A percentile compares a stretch with the other conserved stretches of the same genome.
These are phyloP conservation scores for Hesperophylax magnus DNA, from an alignment of 1,140 invertebrate species.

Conservation along the genomic window DNA sequence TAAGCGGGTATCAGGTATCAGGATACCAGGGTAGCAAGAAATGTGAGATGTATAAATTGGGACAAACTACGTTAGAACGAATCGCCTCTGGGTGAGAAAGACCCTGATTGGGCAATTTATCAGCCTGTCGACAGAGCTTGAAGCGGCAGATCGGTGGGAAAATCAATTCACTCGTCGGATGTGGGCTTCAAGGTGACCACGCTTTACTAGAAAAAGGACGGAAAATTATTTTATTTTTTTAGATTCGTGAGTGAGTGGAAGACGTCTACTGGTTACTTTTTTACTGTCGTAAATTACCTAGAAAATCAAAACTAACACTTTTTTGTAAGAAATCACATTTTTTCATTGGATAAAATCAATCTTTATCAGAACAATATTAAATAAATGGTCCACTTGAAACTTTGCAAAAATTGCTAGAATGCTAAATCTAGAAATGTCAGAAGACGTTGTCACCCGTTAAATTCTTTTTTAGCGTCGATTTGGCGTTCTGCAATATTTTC, in stretches of 20 bases:
- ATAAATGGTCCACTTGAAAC: too few species aligned
- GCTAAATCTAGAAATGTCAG: too few species aligned
- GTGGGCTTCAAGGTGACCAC: slow-evolving; percentile 9
- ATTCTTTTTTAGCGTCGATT: too few species aligned
- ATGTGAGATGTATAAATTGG: slow-evolving; percentile 45
- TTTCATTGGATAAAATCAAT: not conserved
- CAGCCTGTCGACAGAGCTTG: slow-evolving; percentile 48
- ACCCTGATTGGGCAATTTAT: slow-evolving; percentile 52
- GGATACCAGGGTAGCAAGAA: slow-evolving; percentile 37
- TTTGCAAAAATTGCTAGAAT: too few species aligned
- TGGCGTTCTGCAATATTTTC: too few species aligned
- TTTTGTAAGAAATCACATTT: not conserved
- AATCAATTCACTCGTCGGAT: slow-evolving; percentile 43
- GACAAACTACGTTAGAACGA: slow-evolving; percentile 44
- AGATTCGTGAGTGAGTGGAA: too few species aligned
- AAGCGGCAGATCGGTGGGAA: slow-evolving; percentile 30
- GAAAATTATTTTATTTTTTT: not conserved
- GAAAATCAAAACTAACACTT: not conserved
- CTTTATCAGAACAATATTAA: too few species aligned
- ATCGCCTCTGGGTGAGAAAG: slow-evolving; percentile 35
- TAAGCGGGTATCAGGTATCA: not conserved
- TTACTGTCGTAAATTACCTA: too few species aligned
- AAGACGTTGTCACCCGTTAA: too few species aligned
- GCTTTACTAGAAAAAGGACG: not conserved
- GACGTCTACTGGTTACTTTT: too few species aligned